Evolutionary conservation across 2,113 vertebrate genomes (phyloP).

Genomic region (Alces alces): DNA sequence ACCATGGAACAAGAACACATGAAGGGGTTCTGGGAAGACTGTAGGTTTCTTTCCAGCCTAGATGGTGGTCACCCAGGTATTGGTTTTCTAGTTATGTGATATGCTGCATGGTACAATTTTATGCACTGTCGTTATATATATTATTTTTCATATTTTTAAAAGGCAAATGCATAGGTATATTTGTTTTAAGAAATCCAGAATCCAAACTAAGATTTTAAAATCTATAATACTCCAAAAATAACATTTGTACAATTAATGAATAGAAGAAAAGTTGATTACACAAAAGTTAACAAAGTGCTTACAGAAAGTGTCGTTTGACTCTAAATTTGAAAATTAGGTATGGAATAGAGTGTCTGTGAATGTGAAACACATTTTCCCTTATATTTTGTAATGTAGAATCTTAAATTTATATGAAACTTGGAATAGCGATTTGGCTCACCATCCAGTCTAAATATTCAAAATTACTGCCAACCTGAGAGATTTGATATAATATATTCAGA

Average conservation of each 20-base stretch:
- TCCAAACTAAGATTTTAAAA: neutral
- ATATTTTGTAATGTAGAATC: neutral
- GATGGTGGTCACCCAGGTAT: neutral
- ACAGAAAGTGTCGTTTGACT: constrained; percentile 2
- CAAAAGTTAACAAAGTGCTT: neutral
- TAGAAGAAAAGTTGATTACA: neutral
- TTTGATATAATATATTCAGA: constrained; percentile 15
- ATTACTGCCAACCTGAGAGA: constrained; percentile 37
- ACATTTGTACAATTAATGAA: neutral
- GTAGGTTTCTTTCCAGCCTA: neutral
- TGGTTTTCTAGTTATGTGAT: neutral
- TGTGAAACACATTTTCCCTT: constrained; percentile 7
- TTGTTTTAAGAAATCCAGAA: neutral
- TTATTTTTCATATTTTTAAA: neutral
- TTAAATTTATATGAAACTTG: constrained; percentile 47
- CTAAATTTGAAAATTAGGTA: constrained; percentile 47
- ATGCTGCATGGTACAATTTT: neutral
- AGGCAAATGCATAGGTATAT: neutral
- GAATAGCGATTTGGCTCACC: constrained; percentile 41
- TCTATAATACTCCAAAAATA: neutral
- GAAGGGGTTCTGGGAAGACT: neutral
- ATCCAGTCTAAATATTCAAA: constrained; percentile 56
- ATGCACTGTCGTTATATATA: neutral
- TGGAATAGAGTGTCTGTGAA: neutral
- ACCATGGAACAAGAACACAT: neutral